phyloP scores from a whole-genome alignment of 2,113 vertebrate genomes.

The Orientallactaga bullata region DNA sequence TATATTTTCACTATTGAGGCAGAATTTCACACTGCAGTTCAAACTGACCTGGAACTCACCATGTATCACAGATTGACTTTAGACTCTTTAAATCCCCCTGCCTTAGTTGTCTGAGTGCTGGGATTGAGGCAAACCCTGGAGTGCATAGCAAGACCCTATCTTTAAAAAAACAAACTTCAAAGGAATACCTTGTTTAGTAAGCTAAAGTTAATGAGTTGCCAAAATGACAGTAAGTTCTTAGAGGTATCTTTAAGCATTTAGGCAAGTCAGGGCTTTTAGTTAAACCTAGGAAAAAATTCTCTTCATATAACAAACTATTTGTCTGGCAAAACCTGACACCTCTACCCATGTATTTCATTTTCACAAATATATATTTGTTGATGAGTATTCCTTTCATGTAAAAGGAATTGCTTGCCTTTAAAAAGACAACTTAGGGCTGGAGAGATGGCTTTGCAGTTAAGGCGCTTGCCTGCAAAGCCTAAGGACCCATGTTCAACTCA shows the following conservation, averaged over 20 bases:
- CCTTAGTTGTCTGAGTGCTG: background rate
- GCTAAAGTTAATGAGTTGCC: background rate
- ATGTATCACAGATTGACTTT: background rate
- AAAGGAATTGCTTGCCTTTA: background rate
- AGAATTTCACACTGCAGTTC: background rate
- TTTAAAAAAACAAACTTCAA: background rate
- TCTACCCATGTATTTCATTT: background rate
- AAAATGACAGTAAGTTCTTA: background rate
- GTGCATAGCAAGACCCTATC: background rate
- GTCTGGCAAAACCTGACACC: background rate
- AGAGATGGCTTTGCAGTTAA: too few species aligned
- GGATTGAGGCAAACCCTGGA: background rate
- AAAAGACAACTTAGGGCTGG: background rate
- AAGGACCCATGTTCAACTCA: background rate
- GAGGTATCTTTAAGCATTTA: background rate
- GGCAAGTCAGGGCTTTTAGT: background rate
- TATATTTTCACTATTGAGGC: background rate
- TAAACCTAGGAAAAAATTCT: background rate
- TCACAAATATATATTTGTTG: slow-evolving; percentile 11
- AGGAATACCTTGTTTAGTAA: background rate
- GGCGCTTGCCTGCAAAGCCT: too few species aligned
- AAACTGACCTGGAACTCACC: background rate
- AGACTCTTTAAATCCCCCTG: background rate
- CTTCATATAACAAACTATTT: background rate
- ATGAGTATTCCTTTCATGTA: slow-evolving; percentile 19